phyloP scores from a whole-genome alignment of 1,140 invertebrate genomes.

The Rhopalosiphum padi region DNA sequence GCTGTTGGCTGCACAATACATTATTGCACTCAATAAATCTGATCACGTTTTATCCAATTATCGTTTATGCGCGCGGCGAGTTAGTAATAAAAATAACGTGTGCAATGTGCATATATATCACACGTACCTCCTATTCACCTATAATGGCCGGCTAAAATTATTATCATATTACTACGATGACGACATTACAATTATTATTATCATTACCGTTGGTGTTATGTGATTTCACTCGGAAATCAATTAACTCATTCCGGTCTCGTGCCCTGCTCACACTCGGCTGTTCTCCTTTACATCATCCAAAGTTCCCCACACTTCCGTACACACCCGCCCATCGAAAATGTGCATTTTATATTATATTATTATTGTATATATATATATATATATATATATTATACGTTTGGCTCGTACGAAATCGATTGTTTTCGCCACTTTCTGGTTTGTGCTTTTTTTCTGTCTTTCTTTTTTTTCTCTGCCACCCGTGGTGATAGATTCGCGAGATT shows the following conservation, averaged over 20 bases:
- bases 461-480: not conserved
- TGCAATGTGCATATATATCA: not conserved
- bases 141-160: not conserved
- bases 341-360: not conserved
- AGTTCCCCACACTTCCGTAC: not conserved
- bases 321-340: not conserved
- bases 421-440: not conserved
- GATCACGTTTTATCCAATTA: not conserved
- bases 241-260: slow-evolving; percentile 37
- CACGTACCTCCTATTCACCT: not conserved
- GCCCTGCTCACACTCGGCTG: too few species aligned
- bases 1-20: not conserved
- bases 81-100: not conserved
- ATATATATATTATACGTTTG: not conserved
- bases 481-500: not conserved
- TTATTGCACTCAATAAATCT: not conserved
- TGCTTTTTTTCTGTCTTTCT: not conserved
- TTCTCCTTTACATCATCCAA: not conserved
- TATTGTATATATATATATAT: too few species aligned
- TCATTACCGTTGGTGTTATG: not conserved
- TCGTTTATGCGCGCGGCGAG: not conserved
- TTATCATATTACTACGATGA: not conserved
- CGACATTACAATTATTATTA: not conserved
- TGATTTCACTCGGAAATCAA: slow-evolving; percentile 46
- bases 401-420: not conserved